Percentiles rank a stretch among this genome's conserved stretches.
Conservation (phyloP, 2,113 vertebrate species). For the Oreotrochilus melanogaster region DNA sequence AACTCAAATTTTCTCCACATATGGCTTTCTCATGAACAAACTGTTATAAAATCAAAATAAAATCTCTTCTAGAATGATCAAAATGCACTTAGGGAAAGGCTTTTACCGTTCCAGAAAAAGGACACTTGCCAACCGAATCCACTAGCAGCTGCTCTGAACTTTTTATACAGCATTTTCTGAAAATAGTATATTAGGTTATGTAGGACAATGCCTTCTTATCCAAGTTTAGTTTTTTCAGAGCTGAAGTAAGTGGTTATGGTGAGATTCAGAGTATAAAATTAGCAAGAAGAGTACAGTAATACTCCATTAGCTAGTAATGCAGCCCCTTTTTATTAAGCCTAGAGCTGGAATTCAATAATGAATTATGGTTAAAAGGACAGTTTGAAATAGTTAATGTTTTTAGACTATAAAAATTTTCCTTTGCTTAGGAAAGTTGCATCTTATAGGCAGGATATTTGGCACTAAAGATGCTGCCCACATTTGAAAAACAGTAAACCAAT, state of each 20-base stretch:
- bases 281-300: background rate
- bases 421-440: background rate
- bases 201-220: background rate
- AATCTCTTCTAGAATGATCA: background rate
- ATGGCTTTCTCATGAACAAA: background rate
- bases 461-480: background rate
- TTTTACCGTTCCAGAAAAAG: background rate
- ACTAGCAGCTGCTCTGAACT: background rate
- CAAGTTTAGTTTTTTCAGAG: background rate
- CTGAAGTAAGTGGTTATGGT: background rate
- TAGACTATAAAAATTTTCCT: background rate
- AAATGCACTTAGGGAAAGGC: background rate
- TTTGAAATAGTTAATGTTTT: background rate
- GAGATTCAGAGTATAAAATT: background rate
- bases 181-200: background rate
- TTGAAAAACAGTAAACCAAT: background rate
- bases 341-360: background rate
- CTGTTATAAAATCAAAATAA: background rate
- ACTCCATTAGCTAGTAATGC: background rate
- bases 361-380: background rate
- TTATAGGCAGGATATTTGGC: background rate
- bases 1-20: background rate
- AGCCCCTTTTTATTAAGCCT: background rate
- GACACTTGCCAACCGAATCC: background rate
- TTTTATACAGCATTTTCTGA: background rate